Percentiles rank a stretch among this genome's conserved stretches.
phyloP scores from a whole-genome alignment of 2,888 invertebrate genomes.

The Steinernema carpocapsae region DNA sequence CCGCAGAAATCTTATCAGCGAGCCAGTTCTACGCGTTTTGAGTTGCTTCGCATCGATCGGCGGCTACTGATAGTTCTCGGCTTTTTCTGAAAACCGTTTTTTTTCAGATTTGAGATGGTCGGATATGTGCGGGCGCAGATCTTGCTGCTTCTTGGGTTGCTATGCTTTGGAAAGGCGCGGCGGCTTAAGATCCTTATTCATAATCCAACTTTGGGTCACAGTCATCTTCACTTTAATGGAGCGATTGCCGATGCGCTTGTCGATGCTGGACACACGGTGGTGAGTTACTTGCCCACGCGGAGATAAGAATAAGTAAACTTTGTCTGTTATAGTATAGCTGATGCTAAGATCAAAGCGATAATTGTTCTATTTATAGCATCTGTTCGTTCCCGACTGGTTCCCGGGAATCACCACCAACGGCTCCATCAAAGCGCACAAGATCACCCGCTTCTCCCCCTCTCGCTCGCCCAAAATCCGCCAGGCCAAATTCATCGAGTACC shows the following conservation, averaged over 20 bases:
- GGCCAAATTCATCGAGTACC: constrained; percentile 10
- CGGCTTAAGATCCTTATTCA: constrained; percentile 1
- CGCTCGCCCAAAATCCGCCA: not conserved
- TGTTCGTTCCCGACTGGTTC: constrained; percentile 21
- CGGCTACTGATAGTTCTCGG: too few species aligned
- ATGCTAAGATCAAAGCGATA: too few species aligned
- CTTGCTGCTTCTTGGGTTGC: too few species aligned
- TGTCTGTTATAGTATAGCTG: too few species aligned
- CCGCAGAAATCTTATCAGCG: too few species aligned
- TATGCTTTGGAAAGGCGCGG: not conserved
- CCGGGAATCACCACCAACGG: constrained; percentile 13
- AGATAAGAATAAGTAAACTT: too few species aligned
- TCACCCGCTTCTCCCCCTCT: constrained; percentile 17
- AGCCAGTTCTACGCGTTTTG: too few species aligned
- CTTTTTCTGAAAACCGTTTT: too few species aligned
- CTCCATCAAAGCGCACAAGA: constrained; percentile 17
- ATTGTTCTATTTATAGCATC: not conserved
- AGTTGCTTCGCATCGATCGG: too few species aligned
- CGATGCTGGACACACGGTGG: constrained; percentile 27
- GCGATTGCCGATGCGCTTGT: constrained; percentile 30
- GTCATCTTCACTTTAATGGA: constrained; percentile 27
- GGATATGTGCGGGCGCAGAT: too few species aligned
- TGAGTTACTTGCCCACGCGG: not conserved
- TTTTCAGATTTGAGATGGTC: too few species aligned
- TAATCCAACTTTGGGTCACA: constrained; percentile 15